Conservation (phyloP, 2,888 invertebrate species). For the Platynereis dumerilii region DNA sequence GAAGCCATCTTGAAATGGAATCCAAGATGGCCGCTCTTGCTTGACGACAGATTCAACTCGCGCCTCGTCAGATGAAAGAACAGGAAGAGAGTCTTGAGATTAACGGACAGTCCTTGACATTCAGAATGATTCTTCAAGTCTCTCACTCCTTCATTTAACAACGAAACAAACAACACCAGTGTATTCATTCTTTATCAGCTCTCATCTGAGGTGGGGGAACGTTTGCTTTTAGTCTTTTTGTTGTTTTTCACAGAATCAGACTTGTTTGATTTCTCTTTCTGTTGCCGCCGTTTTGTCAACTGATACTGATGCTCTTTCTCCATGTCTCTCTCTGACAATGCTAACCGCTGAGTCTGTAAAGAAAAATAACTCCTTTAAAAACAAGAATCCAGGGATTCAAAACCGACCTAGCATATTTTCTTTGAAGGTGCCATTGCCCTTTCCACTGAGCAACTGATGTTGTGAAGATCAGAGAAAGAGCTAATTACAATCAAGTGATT, state of each 20-base stretch:
- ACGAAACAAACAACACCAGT: not conserved
- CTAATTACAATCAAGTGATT: too few species aligned
- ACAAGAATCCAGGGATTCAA: not conserved
- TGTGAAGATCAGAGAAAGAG: too few species aligned
- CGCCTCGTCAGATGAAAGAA: too few species aligned
- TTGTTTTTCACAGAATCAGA: conserved; percentile 22
- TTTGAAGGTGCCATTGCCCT: too few species aligned
- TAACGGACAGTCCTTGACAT: too few species aligned
- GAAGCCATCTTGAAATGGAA: too few species aligned
- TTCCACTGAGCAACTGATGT: too few species aligned
- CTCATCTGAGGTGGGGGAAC: conserved; percentile 17
- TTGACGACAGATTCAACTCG: too few species aligned
- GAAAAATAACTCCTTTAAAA: not conserved
- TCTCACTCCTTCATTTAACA: not conserved
- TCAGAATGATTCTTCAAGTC: too few species aligned
- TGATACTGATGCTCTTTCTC: conserved; percentile 88
- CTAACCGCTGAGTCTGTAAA: conserved; percentile 74
- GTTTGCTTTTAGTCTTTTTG: conserved; percentile 19
- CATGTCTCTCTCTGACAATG: conserved; percentile 86
- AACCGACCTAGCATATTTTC: too few species aligned
- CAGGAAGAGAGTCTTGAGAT: too few species aligned
- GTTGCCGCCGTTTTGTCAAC: conserved; percentile 48
- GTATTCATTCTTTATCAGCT: conserved; percentile 17
- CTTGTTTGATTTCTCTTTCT: conserved; percentile 24
- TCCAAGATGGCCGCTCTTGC: too few species aligned